Conservation (phyloP, 1,140 invertebrate species). For the Temnothorax nylanderi region DNA sequence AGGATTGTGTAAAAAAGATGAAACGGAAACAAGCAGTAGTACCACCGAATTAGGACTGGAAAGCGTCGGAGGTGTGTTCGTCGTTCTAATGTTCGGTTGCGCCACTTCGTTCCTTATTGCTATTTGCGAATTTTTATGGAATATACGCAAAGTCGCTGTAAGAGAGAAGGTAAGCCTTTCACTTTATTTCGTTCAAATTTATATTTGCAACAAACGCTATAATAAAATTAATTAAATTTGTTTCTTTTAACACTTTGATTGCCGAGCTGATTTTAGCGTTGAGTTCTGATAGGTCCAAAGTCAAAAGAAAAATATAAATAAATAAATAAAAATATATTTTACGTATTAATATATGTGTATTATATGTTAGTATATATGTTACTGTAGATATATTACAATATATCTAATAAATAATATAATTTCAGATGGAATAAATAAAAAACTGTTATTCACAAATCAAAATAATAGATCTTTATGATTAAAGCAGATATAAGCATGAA, state of each 20-base stretch:
- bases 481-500: too few species aligned
- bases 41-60: slow-evolving; percentile 89
- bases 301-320: too few species aligned
- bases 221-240: not conserved
- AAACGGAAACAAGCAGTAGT: slow-evolving; percentile 40
- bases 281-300: too few species aligned
- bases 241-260: not conserved
- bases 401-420: too few species aligned
- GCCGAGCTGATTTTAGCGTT: too few species aligned
- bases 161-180: slow-evolving; percentile 88
- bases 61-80: slow-evolving; percentile 96
- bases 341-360: too few species aligned
- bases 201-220: not conserved
- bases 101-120: slow-evolving; percentile 88
- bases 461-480: too few species aligned
- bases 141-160: slow-evolving; percentile 91
- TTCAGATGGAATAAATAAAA: too few species aligned
- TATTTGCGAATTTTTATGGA: slow-evolving; percentile 93
- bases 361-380: too few species aligned
- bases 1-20: slow-evolving; percentile 72
- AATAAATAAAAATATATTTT: too few species aligned
- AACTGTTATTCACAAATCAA: too few species aligned
- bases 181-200: not conserved
- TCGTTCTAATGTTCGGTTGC: slow-evolving; percentile 92
- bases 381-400: too few species aligned